Evolutionary conservation across 2,888 invertebrate genomes (phyloP).

Genomic region (Eupithecia centaureata): DNA sequence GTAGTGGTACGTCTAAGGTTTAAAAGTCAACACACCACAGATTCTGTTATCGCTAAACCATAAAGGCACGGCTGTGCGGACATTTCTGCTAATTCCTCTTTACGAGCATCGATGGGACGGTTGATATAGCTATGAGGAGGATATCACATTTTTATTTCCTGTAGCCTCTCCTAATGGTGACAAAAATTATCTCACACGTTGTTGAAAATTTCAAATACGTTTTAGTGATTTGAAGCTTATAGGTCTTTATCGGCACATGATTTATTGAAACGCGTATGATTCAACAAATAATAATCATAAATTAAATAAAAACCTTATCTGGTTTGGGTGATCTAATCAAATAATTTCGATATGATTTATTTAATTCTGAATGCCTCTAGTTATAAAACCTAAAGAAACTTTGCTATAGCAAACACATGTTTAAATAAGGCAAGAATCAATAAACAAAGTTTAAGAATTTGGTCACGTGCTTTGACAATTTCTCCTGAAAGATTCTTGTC

Average conservation of each 20-base stretch:
- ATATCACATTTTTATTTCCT: constrained; percentile 37
- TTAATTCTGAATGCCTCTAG: background rate
- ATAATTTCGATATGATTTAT: background rate
- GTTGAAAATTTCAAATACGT: background rate
- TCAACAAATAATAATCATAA: background rate
- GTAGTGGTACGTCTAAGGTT: constrained; percentile 2
- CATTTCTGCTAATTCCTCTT: constrained; percentile 59
- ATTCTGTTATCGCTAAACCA: constrained; percentile 52
- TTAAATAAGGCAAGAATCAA: too few relatives aligned
- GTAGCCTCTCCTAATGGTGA: background rate
- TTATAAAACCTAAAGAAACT: background rate
- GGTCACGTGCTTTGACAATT: background rate
- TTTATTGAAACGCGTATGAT: background rate
- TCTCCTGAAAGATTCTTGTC: background rate
- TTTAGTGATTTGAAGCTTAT: background rate
- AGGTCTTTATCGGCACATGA: too few relatives aligned
- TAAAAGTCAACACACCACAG: constrained; percentile 43
- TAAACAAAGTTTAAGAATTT: too few relatives aligned
- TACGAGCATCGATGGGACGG: constrained; percentile 57
- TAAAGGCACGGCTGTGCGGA: constrained; percentile 50
- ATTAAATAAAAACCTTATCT: background rate
- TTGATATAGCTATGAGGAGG: constrained; percentile 45
- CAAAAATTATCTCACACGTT: background rate
- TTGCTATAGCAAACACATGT: too few relatives aligned
- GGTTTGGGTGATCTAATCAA: background rate